These are phyloP conservation scores for Austrolebias charrua DNA, from an alignment of 2,797 vertebrate species.

Conservation along the genomic window DNA sequence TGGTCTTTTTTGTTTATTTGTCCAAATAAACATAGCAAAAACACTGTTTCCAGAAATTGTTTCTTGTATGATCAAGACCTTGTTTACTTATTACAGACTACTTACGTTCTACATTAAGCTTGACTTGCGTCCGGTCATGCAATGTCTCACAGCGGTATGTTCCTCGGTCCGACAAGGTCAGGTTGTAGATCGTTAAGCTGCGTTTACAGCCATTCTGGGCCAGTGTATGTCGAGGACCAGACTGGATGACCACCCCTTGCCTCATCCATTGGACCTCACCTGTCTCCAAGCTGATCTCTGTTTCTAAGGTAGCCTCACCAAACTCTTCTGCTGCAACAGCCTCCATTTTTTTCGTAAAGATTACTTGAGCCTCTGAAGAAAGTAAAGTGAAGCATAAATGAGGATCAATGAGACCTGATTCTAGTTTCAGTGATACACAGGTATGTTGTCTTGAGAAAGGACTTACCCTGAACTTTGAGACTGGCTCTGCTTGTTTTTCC, in stretches of 20 bases:
- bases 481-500: constrained; percentile 81
- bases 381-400: background rate
- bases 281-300: constrained; percentile 83
- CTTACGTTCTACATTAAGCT: constrained; percentile 92
- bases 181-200: constrained; percentile 79
- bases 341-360: constrained; percentile 84
- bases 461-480: constrained; percentile 84
- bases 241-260: constrained; percentile 84
- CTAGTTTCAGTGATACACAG: background rate
- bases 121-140: constrained; percentile 89
- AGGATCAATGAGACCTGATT: background rate
- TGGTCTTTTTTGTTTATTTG: no score
- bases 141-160: constrained; percentile 94
- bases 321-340: constrained; percentile 87
- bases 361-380: constrained; percentile 87
- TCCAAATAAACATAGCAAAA: no score
- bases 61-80: no score
- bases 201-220: constrained; percentile 76
- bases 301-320: constrained; percentile 75
- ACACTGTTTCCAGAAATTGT: no score
- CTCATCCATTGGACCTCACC: constrained; percentile 90
- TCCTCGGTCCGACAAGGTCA: constrained; percentile 85
- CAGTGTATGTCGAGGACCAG: constrained; percentile 75
- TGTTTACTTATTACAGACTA: constrained; percentile 19
- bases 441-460: background rate